Conservation (phyloP, 2,113 vertebrate genomes). For the Ranitomeya imitator region DNA sequence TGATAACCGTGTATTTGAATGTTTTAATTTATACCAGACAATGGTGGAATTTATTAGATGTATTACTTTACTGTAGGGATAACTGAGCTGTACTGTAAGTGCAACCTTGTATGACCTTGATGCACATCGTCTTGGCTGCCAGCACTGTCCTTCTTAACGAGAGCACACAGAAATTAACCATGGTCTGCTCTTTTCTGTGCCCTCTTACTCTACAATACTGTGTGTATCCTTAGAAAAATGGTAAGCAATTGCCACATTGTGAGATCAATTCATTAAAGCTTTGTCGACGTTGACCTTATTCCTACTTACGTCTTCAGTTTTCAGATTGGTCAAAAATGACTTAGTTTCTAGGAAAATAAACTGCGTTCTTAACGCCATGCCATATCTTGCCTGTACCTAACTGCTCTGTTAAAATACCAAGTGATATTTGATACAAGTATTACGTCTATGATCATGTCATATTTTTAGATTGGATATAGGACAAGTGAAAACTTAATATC, state of each 20-base stretch:
- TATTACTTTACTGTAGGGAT: neutral
- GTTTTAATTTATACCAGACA: neutral
- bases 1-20: neutral
- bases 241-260: neutral
- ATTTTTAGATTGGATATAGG: neutral
- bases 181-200: neutral
- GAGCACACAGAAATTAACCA: neutral
- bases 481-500: neutral
- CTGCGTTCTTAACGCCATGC: neutral
- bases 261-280: neutral
- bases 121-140: neutral
- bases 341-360: neutral
- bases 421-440: neutral
- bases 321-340: no score
- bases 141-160: conserved; percentile 15
- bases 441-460: neutral
- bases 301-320: neutral
- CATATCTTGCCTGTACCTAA: neutral
- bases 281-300: neutral
- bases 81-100: neutral
- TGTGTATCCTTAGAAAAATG: neutral
- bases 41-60: neutral
- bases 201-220: neutral
- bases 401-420: conserved; percentile 15
- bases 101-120: conserved; percentile 40